Evolutionary conservation across 2,888 invertebrate species (phyloP), one percentile per base, ranked within the genome.

Genomic region (Thymelicus acteon): DNA sequence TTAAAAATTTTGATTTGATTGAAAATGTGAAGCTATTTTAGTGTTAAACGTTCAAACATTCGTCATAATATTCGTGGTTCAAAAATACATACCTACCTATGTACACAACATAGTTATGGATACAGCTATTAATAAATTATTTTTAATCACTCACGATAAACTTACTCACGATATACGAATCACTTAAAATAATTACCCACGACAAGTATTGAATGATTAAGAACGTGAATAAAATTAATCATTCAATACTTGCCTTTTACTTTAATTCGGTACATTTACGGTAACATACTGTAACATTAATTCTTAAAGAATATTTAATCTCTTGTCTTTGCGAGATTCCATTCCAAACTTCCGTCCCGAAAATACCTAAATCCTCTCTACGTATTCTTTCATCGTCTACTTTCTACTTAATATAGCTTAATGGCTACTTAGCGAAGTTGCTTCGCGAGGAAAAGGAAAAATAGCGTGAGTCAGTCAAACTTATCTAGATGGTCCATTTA

Each of bases 401-500:
- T 63, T 63, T 63, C 48, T 63, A 63, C 63, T 63, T 63, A 49
- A 63, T 63, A 49, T 49, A 49, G 63, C 63, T 64, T 52, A 64
- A 64, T 52, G 63, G 63, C n/a, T 64, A 39, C 63, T 64, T 64
- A 52, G 63, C 63, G 37, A 62, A 64, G 37, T 64, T 52, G n/a
- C 52, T 47, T 58, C 58, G 58, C 49, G 15, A 64, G 19, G 39
- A 49, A 64, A 44, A 52, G 64, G 64, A 40, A 64, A 54, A 54
- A 58, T 58, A 40, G 64, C 54, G 19, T 73, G 72, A 73, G 69
- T 54, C 60, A 72, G 72, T 72, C 67, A 78, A 81, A 82, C 78
- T 81, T 80, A 77, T 77, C 80, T 79, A 76, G 78, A 77, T 75
- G 73, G 78, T 78, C 80, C 82, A 85, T 85, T 84, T 82, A 82